These are phyloP conservation scores for Acanthopagrus latus DNA, from an alignment of 2,797 vertebrate species.

Conservation along the genomic window DNA sequence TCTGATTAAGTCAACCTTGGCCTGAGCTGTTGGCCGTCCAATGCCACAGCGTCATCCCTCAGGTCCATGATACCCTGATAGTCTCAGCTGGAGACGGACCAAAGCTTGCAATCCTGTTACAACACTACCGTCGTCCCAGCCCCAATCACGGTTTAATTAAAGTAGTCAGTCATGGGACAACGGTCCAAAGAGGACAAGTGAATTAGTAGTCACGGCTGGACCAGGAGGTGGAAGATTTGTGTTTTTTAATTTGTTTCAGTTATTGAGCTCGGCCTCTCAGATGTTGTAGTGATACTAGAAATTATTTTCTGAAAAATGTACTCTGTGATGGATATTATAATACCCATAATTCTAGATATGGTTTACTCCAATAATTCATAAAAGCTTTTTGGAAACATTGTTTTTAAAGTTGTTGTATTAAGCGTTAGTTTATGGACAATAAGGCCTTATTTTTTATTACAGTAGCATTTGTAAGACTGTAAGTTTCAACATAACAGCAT, in stretches of 20 bases:
- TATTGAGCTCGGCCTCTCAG: slow-evolving; percentile 49
- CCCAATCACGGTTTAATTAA: slow-evolving; percentile 80
- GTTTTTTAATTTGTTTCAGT: slow-evolving; percentile 54
- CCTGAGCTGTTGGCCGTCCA: slow-evolving; percentile 58
- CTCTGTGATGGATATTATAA: no score
- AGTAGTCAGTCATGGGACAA: slow-evolving; percentile 69
- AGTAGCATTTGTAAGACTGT: no score
- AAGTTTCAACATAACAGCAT: no score
- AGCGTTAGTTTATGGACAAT: no score
- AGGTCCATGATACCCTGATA: slow-evolving; percentile 73
- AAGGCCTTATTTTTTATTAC: no score
- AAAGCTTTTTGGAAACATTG: background rate
- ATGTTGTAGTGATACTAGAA: slow-evolving; percentile 36
- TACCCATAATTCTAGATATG: no score
- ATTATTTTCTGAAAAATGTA: slow-evolving; percentile 12
- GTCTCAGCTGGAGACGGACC: slow-evolving; percentile 70
- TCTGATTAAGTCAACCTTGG: slow-evolving; percentile 69
- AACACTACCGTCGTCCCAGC: slow-evolving; percentile 70
- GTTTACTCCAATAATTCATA: background rate
- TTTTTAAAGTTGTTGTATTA: no score
- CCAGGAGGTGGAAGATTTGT: slow-evolving; percentile 63
- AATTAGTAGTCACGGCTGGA: slow-evolving; percentile 65
- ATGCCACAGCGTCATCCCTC: slow-evolving; percentile 58
- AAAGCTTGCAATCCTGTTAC: slow-evolving; percentile 81
- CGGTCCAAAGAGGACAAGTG: slow-evolving; percentile 66